Evolutionary conservation across 2,797 vertebrate genomes (phyloP).

Genomic region (Euphonia xanthogaster): DNA sequence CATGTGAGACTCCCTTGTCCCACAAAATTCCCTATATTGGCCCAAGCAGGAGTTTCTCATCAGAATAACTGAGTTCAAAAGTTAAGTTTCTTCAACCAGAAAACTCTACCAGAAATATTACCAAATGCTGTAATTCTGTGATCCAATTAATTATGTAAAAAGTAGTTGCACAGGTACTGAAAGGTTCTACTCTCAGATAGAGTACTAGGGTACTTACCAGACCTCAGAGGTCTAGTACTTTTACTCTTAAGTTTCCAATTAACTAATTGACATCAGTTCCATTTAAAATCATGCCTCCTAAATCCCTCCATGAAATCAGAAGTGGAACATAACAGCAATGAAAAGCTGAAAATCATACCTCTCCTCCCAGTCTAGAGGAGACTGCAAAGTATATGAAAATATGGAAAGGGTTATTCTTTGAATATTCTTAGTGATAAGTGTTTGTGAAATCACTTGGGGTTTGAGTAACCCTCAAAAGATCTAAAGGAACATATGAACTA

Average conservation of each 20-base stretch:
- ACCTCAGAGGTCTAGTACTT: background rate
- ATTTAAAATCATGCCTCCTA: background rate
- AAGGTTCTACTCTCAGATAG: background rate
- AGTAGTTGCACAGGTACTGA: background rate
- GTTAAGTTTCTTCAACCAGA: background rate
- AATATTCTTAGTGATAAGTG: background rate
- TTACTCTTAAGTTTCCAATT: background rate
- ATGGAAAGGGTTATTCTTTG: background rate
- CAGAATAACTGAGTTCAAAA: background rate
- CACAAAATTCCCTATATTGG: background rate
- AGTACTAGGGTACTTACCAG: background rate
- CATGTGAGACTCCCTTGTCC: background rate
- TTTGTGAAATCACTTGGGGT: background rate
- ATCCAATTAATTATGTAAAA: background rate
- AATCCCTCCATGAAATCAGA: background rate
- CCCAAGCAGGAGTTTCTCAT: background rate
- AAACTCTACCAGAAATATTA: background rate
- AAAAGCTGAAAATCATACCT: background rate
- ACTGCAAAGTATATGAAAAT: background rate
- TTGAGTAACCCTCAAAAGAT: background rate
- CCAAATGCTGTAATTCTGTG: background rate
- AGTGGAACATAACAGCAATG: background rate
- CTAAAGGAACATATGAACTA: background rate
- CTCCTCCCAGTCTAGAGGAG: background rate
- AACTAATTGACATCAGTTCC: background rate